phyloP scores from a whole-genome alignment of 2,797 vertebrate genomes.

The Sternotherus odoratus region DNA sequence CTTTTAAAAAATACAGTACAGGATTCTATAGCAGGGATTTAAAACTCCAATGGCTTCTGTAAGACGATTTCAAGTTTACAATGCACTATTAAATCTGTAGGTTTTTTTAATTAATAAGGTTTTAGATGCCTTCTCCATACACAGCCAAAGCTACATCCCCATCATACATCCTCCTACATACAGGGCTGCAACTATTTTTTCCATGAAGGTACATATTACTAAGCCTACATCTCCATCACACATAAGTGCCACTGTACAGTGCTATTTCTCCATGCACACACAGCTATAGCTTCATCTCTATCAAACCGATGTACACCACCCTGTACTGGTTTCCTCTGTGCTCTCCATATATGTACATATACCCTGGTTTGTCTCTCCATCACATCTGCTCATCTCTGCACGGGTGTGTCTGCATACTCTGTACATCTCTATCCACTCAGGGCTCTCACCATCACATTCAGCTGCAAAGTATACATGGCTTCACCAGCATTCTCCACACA shows the following conservation, averaged over 20 bases:
- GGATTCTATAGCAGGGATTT: background rate
- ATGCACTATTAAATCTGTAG: conserved; percentile 21
- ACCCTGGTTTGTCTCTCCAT: fast-evolving
- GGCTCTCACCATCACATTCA: background rate
- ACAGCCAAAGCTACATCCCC: background rate
- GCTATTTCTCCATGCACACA: fast-evolving
- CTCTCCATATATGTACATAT: background rate
- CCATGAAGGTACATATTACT: background rate
- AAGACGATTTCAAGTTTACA: background rate
- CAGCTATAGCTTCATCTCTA: fast-evolving
- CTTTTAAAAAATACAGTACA: background rate
- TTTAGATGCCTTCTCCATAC: background rate
- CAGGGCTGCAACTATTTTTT: background rate
- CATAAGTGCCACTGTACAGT: fast-evolving
- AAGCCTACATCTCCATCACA: background rate
- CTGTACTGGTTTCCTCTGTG: fast-evolving
- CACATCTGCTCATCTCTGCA: fast-evolving
- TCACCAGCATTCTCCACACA: background rate
- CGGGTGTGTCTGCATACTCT: fast-evolving
- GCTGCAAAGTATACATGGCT: background rate
- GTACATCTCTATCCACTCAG: background rate
- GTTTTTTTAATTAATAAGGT: background rate
- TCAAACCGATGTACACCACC: fast-evolving
- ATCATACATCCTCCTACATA: fast-evolving
- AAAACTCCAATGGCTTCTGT: background rate